These are phyloP conservation scores for Sylvietta virens DNA, from an alignment of 2,113 vertebrate genomes.

Conservation along the genomic window DNA sequence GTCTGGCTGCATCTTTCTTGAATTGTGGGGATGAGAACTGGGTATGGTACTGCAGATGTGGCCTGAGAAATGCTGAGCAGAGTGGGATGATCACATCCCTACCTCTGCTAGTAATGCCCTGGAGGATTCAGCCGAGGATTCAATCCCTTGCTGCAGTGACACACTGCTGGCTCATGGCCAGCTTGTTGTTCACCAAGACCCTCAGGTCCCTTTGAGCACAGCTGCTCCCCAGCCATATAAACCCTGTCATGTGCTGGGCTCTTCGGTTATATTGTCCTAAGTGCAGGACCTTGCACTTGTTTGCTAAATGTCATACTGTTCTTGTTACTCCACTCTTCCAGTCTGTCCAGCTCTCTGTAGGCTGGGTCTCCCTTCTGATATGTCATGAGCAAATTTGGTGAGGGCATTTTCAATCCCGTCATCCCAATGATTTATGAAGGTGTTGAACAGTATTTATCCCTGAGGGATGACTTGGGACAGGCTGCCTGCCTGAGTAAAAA, in stretches of 20 bases:
- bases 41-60: not conserved
- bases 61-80: not conserved
- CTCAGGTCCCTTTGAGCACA: not conserved
- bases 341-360: not conserved
- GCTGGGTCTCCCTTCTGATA: not conserved
- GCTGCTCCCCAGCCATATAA: not conserved
- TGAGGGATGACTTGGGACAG: not conserved
- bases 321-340: not conserved
- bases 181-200: not conserved
- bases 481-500: not conserved
- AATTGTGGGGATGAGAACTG: not conserved
- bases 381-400: not conserved
- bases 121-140: not conserved
- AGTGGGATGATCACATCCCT: not conserved
- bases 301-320: not conserved
- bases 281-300: not conserved
- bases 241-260: not conserved
- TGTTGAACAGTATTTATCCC: not conserved
- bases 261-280: not conserved
- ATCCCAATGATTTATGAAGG: not conserved
- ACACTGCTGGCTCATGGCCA: not conserved
- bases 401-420: not conserved
- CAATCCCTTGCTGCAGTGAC: rapidly evolving
- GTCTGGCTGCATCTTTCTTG: not conserved
- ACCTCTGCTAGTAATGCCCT: not conserved